These are phyloP conservation scores for Marcusenius ussheri DNA, from an alignment of 2,113 vertebrate genomes.

Conservation along the genomic window DNA sequence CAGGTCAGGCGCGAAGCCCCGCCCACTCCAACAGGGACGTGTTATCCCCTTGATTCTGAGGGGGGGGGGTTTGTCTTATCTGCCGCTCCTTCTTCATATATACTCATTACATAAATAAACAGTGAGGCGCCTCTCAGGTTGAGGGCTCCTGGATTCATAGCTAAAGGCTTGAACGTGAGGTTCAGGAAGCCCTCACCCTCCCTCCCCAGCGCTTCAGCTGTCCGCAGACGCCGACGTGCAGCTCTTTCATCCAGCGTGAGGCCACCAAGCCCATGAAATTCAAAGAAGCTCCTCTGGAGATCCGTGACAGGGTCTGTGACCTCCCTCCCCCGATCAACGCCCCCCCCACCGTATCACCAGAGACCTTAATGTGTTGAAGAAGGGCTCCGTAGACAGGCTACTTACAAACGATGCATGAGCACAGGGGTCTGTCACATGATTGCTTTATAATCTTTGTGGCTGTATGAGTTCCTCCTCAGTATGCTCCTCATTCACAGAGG, in stretches of 20 bases:
- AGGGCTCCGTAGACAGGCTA: background rate
- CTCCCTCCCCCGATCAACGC: background rate
- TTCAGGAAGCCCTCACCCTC: background rate
- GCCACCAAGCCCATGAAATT: background rate
- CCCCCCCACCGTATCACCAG: constrained; percentile 22
- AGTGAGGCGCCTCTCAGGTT: background rate
- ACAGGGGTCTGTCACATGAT: background rate
- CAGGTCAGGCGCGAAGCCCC: constrained; percentile 30
- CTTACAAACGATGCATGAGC: background rate
- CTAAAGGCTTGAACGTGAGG: background rate
- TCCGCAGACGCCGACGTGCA: background rate
- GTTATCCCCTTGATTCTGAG: background rate
- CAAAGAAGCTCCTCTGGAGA: background rate
- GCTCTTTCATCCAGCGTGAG: background rate
- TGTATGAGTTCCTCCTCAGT: background rate
- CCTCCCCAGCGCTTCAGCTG: background rate
- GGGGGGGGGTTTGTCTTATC: constrained; percentile 35
- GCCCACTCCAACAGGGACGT: background rate
- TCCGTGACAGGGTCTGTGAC: background rate
- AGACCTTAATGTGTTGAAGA: constrained; percentile 60
- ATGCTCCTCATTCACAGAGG: background rate
- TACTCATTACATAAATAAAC: background rate
- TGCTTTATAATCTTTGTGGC: background rate
- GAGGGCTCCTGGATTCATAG: background rate
- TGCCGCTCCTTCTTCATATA: constrained; percentile 38